Evolutionary conservation across 2,113 vertebrate species (phyloP).

Genomic region (Toxostoma redivivum): DNA sequence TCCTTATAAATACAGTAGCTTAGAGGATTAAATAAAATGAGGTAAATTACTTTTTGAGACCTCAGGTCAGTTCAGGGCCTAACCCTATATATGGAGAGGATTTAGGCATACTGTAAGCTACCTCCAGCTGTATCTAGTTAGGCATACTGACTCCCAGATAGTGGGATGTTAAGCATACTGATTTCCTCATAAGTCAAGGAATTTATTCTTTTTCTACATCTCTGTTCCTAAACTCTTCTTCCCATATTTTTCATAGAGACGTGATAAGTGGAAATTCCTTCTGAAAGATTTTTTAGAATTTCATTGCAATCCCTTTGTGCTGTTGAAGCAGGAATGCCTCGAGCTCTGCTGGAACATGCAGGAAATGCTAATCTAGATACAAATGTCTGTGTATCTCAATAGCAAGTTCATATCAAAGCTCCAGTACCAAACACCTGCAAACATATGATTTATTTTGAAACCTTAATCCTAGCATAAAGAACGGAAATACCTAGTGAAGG

Average conservation of each 20-base stretch:
- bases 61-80: not conserved
- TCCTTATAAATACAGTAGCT: not conserved
- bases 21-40: not conserved
- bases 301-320: not conserved
- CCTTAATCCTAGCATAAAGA: not conserved
- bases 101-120: not conserved
- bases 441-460: conserved; percentile 7
- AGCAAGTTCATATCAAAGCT: not conserved
- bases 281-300: not conserved
- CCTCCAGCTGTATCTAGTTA: not conserved
- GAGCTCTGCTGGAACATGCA: not conserved
- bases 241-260: not conserved
- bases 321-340: not conserved
- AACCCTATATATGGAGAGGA: not conserved
- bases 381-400: not conserved
- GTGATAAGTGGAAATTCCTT: not conserved
- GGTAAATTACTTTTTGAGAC: not conserved
- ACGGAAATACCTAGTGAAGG: not conserved
- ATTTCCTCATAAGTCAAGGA: not conserved
- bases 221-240: not conserved
- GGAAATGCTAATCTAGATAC: not conserved
- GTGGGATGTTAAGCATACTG: not conserved
- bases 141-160: not conserved
- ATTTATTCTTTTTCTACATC: not conserved
- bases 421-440: not conserved